These are phyloP conservation scores for Ciona savignyi DNA, from an alignment of 23 tunicate species.

Conservation along the genomic window DNA sequence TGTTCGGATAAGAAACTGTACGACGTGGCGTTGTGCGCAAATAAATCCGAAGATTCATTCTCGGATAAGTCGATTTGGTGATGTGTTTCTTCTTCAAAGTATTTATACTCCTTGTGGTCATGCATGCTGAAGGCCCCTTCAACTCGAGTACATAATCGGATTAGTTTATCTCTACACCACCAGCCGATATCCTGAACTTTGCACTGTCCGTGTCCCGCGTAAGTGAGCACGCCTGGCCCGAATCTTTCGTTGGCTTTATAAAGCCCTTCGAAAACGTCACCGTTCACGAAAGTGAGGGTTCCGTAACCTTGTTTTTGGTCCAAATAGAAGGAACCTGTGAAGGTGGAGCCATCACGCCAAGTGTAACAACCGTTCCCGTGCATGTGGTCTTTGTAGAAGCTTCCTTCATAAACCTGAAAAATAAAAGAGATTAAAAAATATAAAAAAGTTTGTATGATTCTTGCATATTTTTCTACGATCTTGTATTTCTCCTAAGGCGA, in stretches of 20 bases:
- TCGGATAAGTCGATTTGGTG: not conserved
- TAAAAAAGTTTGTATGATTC: too few species aligned
- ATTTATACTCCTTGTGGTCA: slow-evolving; percentile 67
- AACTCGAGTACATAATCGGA: slow-evolving; percentile 45
- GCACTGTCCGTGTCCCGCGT: slow-evolving; percentile 9
- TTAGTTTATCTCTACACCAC: slow-evolving; percentile 66
- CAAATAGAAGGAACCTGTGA: slow-evolving; percentile 53
- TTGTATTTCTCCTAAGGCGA: too few species aligned
- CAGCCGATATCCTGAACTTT: slow-evolving; percentile 64
- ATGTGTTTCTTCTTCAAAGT: slow-evolving; percentile 46
- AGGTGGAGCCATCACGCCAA: slow-evolving; percentile 74
- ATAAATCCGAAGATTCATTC: not conserved
- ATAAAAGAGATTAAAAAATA: too few species aligned
- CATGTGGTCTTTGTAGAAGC: slow-evolving; percentile 81
- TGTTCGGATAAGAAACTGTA: slow-evolving; percentile 34
- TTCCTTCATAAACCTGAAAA: slow-evolving; percentile 85
- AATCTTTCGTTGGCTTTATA: slow-evolving; percentile 82
- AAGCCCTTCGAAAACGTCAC: slow-evolving; percentile 71
- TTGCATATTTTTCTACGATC: too few species aligned
- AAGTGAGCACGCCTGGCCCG: slow-evolving; percentile 85
- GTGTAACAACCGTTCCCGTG: slow-evolving; percentile 74
- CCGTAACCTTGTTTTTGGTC: slow-evolving; percentile 88
- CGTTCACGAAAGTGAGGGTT: slow-evolving; percentile 46
- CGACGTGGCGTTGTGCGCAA: slow-evolving; percentile 14
- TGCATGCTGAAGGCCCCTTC: slow-evolving; percentile 34